Base-by-base conservation (phyloP, 2,113 vertebrate species). In the Aspidoscelis tigris region DNA sequence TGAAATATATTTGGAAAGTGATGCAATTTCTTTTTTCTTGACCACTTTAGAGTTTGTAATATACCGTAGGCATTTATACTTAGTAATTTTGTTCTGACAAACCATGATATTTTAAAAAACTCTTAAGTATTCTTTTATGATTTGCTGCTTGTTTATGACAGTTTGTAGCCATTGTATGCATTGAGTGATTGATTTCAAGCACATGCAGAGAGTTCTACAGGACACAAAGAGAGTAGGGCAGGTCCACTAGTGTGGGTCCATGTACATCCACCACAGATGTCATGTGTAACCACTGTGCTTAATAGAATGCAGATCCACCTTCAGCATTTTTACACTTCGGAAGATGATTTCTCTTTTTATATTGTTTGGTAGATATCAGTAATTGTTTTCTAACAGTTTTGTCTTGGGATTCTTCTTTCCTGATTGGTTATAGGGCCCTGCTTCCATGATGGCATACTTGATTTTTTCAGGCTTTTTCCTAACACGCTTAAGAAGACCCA, bases 381-480 rank as follows among this genome's bases (percentile, higher is more conserved):
- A 44, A 79, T 44, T 12, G 8, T 26, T 77, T 39, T 39, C 11
- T 72, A 74, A 66, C 20, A 50, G 14, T 2, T 79, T 78, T 84
- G 21, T 66, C 33, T 12, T 85, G 61, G 18, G 41, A 61, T 43
- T 84, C 26, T 78, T 80, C 4, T 87, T 87, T 78, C 69, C 75
- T 83, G 76, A 5, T 75, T 87, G 33, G 84, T 74, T 55, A 21
- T 84, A 99, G 99, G 99, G 99, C 55, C 99, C 98, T 70, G 94
- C 97, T 16, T 95, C 94, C 88, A 99, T 99, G 98, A 98, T 99
- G 97, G 90, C 97, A 0, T 99, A 99, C 94, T 94, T 99, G 92
- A 91, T 99, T 90, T 91, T 99, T 94, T 99, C 98, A n/a, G 99
- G 98, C 1, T 95, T 99, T 82, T 96, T 99, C 92, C 94, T 99